Evolutionary conservation across 2,113 vertebrate species (phyloP).

Genomic region (Corythaixoides concolor): DNA sequence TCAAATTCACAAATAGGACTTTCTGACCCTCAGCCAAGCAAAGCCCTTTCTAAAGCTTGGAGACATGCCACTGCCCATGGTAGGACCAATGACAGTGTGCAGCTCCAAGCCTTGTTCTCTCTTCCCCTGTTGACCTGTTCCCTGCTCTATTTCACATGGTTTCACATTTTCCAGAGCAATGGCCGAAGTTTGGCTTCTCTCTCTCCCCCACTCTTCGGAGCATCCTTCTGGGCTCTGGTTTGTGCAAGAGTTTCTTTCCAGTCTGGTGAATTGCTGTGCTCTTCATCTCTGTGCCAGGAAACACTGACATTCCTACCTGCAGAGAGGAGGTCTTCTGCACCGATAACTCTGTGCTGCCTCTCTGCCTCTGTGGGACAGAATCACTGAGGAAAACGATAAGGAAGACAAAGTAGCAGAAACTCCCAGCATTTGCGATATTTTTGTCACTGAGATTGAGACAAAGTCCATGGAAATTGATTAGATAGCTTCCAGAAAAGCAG

Average conservation of each 20-base stretch:
- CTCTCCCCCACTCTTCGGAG: background rate
- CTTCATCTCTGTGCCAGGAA: background rate
- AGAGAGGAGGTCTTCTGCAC: background rate
- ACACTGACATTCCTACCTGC: background rate
- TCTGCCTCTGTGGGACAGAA: background rate
- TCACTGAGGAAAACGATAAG: background rate
- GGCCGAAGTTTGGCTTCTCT: background rate
- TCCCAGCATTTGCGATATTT: background rate
- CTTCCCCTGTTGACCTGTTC: background rate
- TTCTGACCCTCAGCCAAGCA: background rate
- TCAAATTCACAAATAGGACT: background rate
- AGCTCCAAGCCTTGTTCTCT: background rate
- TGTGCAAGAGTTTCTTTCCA: background rate
- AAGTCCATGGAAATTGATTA: conserved; percentile 37
- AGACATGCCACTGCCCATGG: background rate
- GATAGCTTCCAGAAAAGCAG: conserved; percentile 8
- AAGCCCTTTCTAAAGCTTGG: background rate
- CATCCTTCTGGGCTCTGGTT: background rate
- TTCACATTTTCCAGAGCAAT: background rate
- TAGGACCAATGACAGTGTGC: background rate
- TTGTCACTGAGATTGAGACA: background rate
- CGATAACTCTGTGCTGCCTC: background rate
- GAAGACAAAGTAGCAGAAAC: background rate
- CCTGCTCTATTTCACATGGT: background rate
- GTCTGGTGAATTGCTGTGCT: background rate